Conservation (phyloP, 2,113 vertebrate species). For the Leucopsar rothschildi region DNA sequence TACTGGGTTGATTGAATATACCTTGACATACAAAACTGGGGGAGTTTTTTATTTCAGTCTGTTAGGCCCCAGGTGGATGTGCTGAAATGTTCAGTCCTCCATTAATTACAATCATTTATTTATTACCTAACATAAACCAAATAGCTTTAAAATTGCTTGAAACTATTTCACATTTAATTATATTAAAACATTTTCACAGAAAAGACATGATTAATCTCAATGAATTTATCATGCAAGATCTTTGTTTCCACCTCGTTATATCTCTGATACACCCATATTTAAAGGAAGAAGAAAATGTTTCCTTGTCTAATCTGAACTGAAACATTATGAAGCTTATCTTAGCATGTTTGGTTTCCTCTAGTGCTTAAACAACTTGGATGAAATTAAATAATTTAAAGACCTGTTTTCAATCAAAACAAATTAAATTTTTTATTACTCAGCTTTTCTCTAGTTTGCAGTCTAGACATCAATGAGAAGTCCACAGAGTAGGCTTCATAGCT, state of each 20-base stretch:
- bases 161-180: neutral
- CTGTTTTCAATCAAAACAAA: neutral
- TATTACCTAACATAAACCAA: neutral
- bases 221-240: neutral
- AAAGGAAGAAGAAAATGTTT: neutral
- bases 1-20: neutral
- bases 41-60: conserved; percentile 40
- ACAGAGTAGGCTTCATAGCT: neutral
- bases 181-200: neutral
- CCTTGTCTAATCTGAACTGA: neutral
- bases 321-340: neutral
- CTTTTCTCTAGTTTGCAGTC: neutral
- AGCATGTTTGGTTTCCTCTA: neutral
- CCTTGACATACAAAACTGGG: conserved; percentile 14
- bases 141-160: neutral
- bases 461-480: neutral
- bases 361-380: neutral
- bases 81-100: neutral
- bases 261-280: neutral
- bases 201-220: neutral
- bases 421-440: neutral
- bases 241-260: neutral
- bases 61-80: neutral
- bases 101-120: neutral
- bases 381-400: neutral